A percentile compares a stretch with the other conserved stretches of the same genome.
phyloP scores from a whole-genome alignment of 2,888 invertebrate species.

The Melangyna quadrimaculata region DNA sequence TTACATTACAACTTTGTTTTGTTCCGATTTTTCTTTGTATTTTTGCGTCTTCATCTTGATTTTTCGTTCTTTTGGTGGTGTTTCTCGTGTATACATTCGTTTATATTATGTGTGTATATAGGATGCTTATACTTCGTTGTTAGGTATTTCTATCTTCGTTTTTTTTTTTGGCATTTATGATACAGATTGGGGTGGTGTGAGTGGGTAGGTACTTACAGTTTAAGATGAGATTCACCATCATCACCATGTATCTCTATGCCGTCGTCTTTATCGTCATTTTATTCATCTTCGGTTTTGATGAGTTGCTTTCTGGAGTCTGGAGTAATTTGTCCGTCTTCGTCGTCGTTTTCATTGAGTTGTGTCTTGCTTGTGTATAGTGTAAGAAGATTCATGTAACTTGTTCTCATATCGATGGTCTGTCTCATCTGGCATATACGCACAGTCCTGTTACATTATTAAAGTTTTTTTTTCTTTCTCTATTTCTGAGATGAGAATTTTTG shows the following conservation, averaged over 20 bases:
- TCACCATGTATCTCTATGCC: conserved; percentile 61
- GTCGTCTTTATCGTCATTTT: conserved; percentile 71
- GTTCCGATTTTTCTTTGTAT: conserved; percentile 70
- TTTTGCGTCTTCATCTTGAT: conserved; percentile 64
- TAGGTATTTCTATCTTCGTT: neutral
- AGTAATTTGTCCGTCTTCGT: conserved; percentile 69
- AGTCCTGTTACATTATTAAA: conserved; percentile 64
- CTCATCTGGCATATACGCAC: conserved; percentile 67
- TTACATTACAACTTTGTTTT: conserved; percentile 72
- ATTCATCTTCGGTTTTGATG: conserved; percentile 36
- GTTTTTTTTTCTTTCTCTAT: conserved; percentile 21
- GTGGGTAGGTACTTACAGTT: conserved; percentile 11
- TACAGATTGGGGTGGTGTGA: conserved; percentile 39
- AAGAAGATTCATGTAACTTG: conserved; percentile 29
- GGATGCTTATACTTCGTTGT: neutral
- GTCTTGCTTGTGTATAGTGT: neutral
- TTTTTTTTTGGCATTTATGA: neutral
- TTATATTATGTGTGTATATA: neutral
- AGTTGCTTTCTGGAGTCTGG: neutral
- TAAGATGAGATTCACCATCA: conserved; percentile 50
- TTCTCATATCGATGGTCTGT: conserved; percentile 33
- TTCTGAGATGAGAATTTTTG: conserved; percentile 36
- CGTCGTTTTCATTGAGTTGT: conserved; percentile 11
- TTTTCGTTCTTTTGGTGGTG: conserved; percentile 36
- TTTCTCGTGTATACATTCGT: neutral